A percentile compares a stretch with the other conserved stretches of the same genome.
Conservation (phyloP, 2,888 invertebrate species). For the Oscheius sp. region DNA sequence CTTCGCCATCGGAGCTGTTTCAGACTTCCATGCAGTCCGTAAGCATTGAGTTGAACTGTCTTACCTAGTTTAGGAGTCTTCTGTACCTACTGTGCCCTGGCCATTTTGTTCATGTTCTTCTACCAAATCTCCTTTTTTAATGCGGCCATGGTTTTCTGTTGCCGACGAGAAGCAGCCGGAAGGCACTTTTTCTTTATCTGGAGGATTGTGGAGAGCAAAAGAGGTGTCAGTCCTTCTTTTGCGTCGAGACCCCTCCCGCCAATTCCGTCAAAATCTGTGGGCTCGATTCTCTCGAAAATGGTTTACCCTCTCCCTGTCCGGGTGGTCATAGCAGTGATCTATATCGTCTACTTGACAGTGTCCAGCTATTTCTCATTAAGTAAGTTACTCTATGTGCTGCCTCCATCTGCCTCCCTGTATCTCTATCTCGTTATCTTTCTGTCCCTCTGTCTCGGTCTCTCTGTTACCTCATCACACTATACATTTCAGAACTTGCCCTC, state of each 20-base stretch:
- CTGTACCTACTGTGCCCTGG: slow-evolving; percentile 93
- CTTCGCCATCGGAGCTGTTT: slow-evolving; percentile 90
- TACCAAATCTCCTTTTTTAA: slow-evolving; percentile 94
- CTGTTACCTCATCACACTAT: too few relatives aligned
- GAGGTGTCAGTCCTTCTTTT: not conserved
- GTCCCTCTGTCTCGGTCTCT: too few relatives aligned
- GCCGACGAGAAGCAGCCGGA: slow-evolving; percentile 88
- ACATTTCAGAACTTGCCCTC: slow-evolving; percentile 54
- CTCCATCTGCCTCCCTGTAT: too few relatives aligned
- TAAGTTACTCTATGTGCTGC: not conserved
- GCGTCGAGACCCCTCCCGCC: slow-evolving; percentile 29
- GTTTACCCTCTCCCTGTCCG: slow-evolving; percentile 31
- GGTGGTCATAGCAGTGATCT: slow-evolving; percentile 81
- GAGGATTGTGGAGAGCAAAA: slow-evolving; percentile 5
- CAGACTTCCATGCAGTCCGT: slow-evolving; percentile 91
- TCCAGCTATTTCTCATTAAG: slow-evolving; percentile 76
- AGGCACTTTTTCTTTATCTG: slow-evolving; percentile 80
- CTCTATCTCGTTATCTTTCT: too few relatives aligned
- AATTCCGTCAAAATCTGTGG: slow-evolving; percentile 27
- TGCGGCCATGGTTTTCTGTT: slow-evolving; percentile 83
- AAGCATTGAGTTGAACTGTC: slow-evolving; percentile 41
- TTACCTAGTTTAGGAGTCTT: slow-evolving; percentile 79
- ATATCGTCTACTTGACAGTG: slow-evolving; percentile 84
- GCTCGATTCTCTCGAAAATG: slow-evolving; percentile 25
- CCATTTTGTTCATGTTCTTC: slow-evolving; percentile 88